A percentile compares a stretch with the other conserved stretches of the same genome.
These are phyloP conservation scores for Ecdyonurus torrentis DNA, from an alignment of 2,888 invertebrate species.

Conservation along the genomic window DNA sequence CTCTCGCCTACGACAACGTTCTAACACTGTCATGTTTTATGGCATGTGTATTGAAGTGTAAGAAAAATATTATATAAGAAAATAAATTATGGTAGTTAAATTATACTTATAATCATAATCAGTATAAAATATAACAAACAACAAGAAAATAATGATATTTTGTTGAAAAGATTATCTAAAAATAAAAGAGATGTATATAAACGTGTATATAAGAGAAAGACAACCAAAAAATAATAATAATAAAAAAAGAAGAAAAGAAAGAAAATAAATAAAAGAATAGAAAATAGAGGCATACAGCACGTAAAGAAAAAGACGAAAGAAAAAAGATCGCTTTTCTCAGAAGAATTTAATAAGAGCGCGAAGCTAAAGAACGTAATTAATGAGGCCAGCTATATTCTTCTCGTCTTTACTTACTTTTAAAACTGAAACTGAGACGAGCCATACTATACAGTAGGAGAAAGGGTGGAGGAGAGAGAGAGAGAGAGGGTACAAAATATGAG, in stretches of 20 bases:
- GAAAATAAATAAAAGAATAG: neutral
- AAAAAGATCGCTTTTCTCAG: conserved; percentile 8
- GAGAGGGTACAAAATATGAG: neutral
- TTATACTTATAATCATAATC: neutral
- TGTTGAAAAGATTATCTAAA: too few species aligned
- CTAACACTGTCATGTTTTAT: neutral
- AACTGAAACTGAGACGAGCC: neutral
- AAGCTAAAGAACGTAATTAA: conserved; percentile 10
- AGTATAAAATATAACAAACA: neutral
- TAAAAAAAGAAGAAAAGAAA: neutral
- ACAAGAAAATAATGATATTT: too few species aligned
- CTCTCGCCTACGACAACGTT: neutral
- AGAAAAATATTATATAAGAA: neutral
- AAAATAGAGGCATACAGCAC: neutral
- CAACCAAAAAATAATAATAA: too few species aligned
- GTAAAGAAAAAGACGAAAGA: conserved; percentile 1
- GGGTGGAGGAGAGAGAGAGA: neutral
- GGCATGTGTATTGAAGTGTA: neutral
- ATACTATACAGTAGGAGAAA: neutral
- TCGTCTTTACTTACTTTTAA: neutral
- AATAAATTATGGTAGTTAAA: neutral
- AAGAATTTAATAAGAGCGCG: conserved; percentile 10
- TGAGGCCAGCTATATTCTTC: neutral
- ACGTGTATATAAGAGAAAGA: too few species aligned
- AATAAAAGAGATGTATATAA: too few species aligned